These are phyloP conservation scores for Perca schrenkii DNA, from an alignment of 2,113 vertebrate genomes.

Conservation along the genomic window DNA sequence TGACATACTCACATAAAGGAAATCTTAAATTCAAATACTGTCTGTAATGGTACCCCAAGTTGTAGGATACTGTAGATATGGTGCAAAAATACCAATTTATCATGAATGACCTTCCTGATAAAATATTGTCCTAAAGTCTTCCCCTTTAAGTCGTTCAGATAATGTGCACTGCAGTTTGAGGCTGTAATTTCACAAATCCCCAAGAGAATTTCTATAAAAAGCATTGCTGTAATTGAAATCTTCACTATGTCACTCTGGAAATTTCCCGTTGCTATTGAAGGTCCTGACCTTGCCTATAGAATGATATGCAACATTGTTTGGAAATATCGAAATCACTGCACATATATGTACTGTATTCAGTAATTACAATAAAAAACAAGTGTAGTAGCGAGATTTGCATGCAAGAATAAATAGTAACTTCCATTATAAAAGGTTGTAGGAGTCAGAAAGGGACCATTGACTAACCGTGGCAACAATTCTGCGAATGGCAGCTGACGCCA, in stretches of 20 bases:
- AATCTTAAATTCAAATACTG: not conserved
- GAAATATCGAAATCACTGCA: not conserved
- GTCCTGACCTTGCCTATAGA: not conserved
- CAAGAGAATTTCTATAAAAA: conserved; percentile 50
- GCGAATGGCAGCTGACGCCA: conserved; percentile 91
- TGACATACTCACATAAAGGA: not conserved
- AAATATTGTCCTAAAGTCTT: not conserved
- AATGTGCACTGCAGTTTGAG: conserved; percentile 21
- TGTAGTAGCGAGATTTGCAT: not conserved
- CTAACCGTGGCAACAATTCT: conserved; percentile 90
- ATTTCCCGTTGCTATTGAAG: not conserved
- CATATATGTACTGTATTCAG: not conserved
- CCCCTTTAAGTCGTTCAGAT: not conserved
- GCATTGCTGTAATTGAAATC: conserved; percentile 41
- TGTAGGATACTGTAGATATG: not conserved
- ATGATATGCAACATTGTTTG: not conserved
- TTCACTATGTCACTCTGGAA: conserved; percentile 29
- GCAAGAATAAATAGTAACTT: not conserved
- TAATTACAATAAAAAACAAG: not conserved
- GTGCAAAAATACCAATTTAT: not conserved
- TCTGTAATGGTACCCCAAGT: not conserved
- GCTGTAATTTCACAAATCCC: conserved; percentile 43
- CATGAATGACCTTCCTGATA: not conserved
- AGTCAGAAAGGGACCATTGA: not conserved
- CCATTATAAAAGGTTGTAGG: not conserved